Percentiles rank a stretch among this genome's conserved stretches.
Evolutionary conservation across 2,797 vertebrate species (phyloP).

Genomic region (Premnoplex brunnescens): DNA sequence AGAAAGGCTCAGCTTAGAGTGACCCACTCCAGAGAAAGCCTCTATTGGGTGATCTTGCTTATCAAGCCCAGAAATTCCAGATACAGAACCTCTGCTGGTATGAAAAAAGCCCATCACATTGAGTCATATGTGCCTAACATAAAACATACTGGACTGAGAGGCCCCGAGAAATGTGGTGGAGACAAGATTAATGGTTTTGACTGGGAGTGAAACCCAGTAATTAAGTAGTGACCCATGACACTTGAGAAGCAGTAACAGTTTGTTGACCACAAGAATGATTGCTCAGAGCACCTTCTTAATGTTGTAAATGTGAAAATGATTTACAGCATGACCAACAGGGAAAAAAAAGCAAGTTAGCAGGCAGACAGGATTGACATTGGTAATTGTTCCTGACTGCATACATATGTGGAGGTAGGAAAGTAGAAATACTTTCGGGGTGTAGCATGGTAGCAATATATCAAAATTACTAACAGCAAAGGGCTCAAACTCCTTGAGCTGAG

Average conservation of each 20-base stretch:
- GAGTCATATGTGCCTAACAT: slow-evolving; percentile 4
- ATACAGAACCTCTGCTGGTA: neutral
- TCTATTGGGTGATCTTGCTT: neutral
- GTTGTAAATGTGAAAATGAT: slow-evolving; percentile 69
- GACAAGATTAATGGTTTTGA: slow-evolving; percentile 70
- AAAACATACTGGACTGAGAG: slow-evolving; percentile 53
- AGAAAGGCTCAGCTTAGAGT: neutral
- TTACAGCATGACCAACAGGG: slow-evolving; percentile 46
- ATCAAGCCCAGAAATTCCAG: neutral
- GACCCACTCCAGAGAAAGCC: neutral
- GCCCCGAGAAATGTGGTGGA: slow-evolving; percentile 40
- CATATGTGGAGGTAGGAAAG: slow-evolving; percentile 55
- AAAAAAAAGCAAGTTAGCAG: slow-evolving; percentile 5
- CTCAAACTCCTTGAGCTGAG: neutral
- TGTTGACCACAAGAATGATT: slow-evolving; percentile 61
- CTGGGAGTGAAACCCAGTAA: slow-evolving; percentile 69
- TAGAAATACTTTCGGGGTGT: slow-evolving; percentile 11
- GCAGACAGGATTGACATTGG: slow-evolving; percentile 44
- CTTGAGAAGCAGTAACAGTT: slow-evolving; percentile 66
- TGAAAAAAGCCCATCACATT: neutral
- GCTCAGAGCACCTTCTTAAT: slow-evolving; percentile 52
- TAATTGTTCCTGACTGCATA: slow-evolving; percentile 59
- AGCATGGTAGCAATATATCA: slow-evolving; percentile 53
- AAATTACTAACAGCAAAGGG: slow-evolving; percentile 32
- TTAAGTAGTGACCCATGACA: slow-evolving; percentile 69